Evolutionary conservation across 2,113 vertebrate species (phyloP), one percentile per base, ranked within the genome.

Genomic region (Arothron firmamentum): DNA sequence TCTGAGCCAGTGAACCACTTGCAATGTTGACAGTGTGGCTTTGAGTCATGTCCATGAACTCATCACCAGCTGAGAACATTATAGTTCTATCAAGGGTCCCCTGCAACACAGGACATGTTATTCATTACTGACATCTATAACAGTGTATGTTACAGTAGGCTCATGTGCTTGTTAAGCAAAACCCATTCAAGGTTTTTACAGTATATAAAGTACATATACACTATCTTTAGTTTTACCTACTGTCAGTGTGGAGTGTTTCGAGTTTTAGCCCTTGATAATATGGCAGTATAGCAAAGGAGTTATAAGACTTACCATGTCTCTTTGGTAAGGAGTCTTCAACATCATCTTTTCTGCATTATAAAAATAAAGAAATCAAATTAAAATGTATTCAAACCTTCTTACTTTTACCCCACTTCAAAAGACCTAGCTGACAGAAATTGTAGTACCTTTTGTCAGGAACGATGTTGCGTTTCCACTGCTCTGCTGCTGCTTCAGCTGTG

Each of bases 31-130:
- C 65, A 0, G 73, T 75, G 46, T 70, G 74, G 67, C 51, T 67
- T 53, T 28, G 78, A 59, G 96, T 95, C 82, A 94, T 90, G 56
- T 97, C 93, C 93, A 95, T 94, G 11, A 65, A 83, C 45, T 92
- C 92, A 18, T 83, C 76, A 67, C 90, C 91, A 60, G 88, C 89
- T 0, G 88, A 79, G 75, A 94, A 93, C 57, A 93, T 47, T n/a
- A 93, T 10, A 2, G 94, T 95, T 74, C 89, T 14, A 54, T 46
- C 53, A 45, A 60, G 59, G 38, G 69, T 49, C 18, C 74, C 78
- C 89, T 91, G 49, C 47, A 50, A 62, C 5, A 58, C 6, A 61
- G 2, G 1, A 18, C 3, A 18, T 47, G 25, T 28, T 23, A 57
- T n/a, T 25, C 3, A 5, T 5, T 25, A 25, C 25, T 25, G 25